Percentiles rank a stretch among this genome's conserved stretches.
These are phyloP conservation scores for Nasua narica DNA, from an alignment of 2,797 vertebrate genomes.

Conservation along the genomic window DNA sequence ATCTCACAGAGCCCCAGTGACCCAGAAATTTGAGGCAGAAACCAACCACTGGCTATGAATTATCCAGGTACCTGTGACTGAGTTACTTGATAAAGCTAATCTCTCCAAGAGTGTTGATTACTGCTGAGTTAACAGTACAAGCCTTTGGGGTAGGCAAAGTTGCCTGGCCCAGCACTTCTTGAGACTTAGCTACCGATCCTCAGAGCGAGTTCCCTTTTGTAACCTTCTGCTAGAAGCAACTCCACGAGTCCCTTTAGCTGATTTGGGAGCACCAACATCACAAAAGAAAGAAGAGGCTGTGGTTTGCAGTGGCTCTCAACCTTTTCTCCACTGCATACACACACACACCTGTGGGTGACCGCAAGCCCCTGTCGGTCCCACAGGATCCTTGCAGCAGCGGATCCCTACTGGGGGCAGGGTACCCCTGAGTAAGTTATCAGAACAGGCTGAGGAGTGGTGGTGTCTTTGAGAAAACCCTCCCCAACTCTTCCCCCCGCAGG, in stretches of 20 bases:
- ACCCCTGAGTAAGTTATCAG: neutral
- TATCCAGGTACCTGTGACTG: constrained; percentile 60
- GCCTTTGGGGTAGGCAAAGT: neutral
- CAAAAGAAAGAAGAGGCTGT: neutral
- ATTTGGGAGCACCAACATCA: neutral
- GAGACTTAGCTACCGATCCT: neutral
- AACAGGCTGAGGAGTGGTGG: neutral
- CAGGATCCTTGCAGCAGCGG: neutral
- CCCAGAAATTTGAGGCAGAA: constrained; percentile 74
- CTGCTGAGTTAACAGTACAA: constrained; percentile 48
- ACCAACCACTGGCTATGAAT: constrained; percentile 66
- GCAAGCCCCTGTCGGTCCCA: neutral
- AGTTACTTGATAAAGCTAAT: constrained; percentile 59
- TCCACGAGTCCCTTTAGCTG: neutral
- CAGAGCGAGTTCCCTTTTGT: neutral
- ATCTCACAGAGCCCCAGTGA: constrained; percentile 38
- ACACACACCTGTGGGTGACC: neutral
- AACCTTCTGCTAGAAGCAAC: neutral
- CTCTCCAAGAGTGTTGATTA: constrained; percentile 65
- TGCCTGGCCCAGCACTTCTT: neutral
- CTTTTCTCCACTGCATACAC: neutral
- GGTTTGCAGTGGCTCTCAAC: neutral
- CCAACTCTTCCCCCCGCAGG: neutral
- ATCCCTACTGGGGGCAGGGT: neutral
- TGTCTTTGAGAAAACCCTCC: neutral